phyloP scores from a whole-genome alignment of 1,140 invertebrate species.

The Lanistes nyassanus region DNA sequence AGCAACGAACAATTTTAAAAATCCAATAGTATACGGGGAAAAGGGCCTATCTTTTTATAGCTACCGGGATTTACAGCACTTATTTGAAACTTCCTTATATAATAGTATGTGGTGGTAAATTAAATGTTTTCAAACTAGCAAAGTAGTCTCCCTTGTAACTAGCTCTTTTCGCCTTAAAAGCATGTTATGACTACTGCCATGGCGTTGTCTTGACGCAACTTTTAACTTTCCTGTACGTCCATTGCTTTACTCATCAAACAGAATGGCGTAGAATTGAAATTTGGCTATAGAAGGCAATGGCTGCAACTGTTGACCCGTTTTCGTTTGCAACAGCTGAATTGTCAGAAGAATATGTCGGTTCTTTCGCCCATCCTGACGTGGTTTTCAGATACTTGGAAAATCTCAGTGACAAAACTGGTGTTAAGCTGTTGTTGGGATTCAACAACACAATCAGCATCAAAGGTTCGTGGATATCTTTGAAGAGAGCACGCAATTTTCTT shows the following conservation, averaged over 20 bases:
- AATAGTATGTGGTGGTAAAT: too few species aligned
- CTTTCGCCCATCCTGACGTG: constrained; percentile 27
- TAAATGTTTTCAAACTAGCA: too few species aligned
- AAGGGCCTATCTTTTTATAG: too few species aligned
- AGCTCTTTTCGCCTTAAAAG: background rate
- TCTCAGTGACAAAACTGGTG: constrained; percentile 24
- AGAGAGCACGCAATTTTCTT: constrained; percentile 23
- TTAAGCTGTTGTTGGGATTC: constrained; percentile 15
- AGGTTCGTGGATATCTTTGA: constrained; percentile 32
- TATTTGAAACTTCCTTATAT: too few species aligned
- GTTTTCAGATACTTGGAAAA: constrained; percentile 29
- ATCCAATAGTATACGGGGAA: too few species aligned
- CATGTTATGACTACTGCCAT: background rate
- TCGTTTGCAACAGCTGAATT: constrained; percentile 30
- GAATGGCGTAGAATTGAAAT: background rate
- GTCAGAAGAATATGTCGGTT: constrained; percentile 27
- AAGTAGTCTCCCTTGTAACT: background rate
- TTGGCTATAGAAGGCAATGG: background rate
- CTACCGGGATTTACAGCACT: too few species aligned
- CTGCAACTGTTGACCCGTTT: constrained; percentile 24
- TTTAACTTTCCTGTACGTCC: too few species aligned
- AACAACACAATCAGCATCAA: constrained; percentile 22
- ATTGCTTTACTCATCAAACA: too few species aligned
- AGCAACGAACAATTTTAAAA: too few species aligned
- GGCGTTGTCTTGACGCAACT: background rate